Evolutionary conservation across 2,797 vertebrate genomes (phyloP).

Genomic region (Karalla daura): DNA sequence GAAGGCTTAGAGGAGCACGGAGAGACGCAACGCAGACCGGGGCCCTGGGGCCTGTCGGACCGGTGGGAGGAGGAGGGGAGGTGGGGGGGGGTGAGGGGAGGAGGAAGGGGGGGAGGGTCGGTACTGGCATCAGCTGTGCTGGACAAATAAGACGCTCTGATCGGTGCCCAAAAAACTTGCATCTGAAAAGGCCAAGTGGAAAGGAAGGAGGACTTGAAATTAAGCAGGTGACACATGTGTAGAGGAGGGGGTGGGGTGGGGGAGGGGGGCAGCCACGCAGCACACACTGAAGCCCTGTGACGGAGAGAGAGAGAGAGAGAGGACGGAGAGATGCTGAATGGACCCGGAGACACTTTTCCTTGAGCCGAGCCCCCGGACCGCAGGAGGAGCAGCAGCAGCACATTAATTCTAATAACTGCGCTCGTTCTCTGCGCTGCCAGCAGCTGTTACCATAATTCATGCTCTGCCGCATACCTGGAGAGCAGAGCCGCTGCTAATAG

Average conservation of each 20-base stretch:
- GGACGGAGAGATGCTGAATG: slow-evolving; percentile 51
- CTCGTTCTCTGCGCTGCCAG: slow-evolving; percentile 78
- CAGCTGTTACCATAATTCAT: slow-evolving; percentile 72
- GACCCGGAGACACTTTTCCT: slow-evolving; percentile 30
- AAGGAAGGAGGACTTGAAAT: slow-evolving; percentile 63
- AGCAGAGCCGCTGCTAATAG: slow-evolving; percentile 60
- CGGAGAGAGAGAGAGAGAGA: too few species aligned
- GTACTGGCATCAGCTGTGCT: slow-evolving; percentile 63
- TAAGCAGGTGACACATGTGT: slow-evolving; percentile 62
- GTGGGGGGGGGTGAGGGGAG: too few species aligned
- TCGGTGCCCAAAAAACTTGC: slow-evolving; percentile 66
- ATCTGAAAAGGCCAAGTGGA: slow-evolving; percentile 65
- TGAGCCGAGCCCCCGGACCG: slow-evolving; percentile 53
- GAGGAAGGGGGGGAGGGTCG: too few species aligned
- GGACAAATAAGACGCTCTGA: slow-evolving; percentile 65
- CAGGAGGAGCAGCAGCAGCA: slow-evolving; percentile 70
- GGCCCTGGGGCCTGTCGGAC: slow-evolving; percentile 62
- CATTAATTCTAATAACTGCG: slow-evolving; percentile 79
- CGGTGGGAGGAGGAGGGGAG: slow-evolving; percentile 58
- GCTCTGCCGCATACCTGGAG: slow-evolving; percentile 68
- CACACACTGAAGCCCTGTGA: slow-evolving; percentile 17
- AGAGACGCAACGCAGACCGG: slow-evolving; percentile 69
- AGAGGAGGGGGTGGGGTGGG: too few species aligned
- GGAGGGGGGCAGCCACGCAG: slow-evolving; percentile 35
- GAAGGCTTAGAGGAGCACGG: slow-evolving; percentile 69